A percentile compares a stretch with the other conserved stretches of the same genome.
Conservation (phyloP, 2,113 vertebrate genomes). For the Pituophis catenifer region DNA sequence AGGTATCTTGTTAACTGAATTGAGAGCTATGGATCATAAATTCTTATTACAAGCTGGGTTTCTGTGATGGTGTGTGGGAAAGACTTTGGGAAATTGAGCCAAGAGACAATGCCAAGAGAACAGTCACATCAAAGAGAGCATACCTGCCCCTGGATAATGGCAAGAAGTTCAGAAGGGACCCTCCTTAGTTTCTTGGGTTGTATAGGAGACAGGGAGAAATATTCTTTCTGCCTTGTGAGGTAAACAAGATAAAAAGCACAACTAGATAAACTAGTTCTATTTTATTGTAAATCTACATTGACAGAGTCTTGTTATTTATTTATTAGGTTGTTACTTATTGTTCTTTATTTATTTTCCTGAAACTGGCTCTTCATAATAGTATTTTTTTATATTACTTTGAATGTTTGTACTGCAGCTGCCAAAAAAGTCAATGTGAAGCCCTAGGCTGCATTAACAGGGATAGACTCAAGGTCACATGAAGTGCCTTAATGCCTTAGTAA, state of each 20-base stretch:
- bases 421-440: neutral
- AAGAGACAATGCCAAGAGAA: neutral
- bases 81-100: neutral
- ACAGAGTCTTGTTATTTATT: neutral
- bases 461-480: neutral
- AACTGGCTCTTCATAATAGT: neutral
- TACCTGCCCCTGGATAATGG: neutral
- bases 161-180: neutral
- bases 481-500: neutral
- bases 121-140: neutral
- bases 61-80: neutral
- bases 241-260: neutral
- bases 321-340: neutral
- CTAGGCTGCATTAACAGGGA: neutral
- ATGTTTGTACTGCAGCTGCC: neutral
- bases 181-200: neutral
- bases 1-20: neutral
- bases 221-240: neutral
- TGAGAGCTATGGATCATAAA: neutral
- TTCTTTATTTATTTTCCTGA: neutral
- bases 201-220: neutral
- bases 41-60: neutral
- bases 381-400: neutral
- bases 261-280: neutral
- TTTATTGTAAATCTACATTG: neutral